Evolutionary conservation across 2,113 vertebrate species (phyloP).

Genomic region (Takifugu flavidus): DNA sequence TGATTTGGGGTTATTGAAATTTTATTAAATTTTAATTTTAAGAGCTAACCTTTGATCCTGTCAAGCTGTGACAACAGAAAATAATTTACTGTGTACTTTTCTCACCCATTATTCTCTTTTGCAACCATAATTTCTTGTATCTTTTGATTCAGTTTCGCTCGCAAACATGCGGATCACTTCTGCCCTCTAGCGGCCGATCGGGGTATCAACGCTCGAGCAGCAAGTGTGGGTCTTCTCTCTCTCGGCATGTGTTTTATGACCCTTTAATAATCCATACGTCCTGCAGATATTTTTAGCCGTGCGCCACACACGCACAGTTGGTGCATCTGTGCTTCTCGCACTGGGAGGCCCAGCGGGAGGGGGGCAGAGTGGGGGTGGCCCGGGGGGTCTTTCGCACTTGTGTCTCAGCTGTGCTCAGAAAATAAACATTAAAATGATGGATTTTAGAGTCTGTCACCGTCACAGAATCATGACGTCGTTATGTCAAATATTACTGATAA

Average conservation of each 20-base stretch:
- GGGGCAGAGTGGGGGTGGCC: constrained; percentile 1
- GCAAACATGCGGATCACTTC: constrained; percentile 31
- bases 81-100: neutral
- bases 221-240: too few relatives aligned
- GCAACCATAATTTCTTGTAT: too few relatives aligned
- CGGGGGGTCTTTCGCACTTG: constrained; percentile 22
- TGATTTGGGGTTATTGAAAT: too few relatives aligned
- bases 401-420: constrained; percentile 14
- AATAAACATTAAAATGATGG: neutral
- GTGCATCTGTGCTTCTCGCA: constrained; percentile 2
- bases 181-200: constrained; percentile 52
- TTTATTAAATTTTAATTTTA: too few relatives aligned
- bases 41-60: too few relatives aligned
- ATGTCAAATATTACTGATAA: too few relatives aligned
- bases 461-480: too few relatives aligned
- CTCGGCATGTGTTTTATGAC: neutral
- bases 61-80: neutral
- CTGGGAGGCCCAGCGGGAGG: neutral
- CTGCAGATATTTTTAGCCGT: constrained; percentile 17
- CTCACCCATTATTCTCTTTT: neutral
- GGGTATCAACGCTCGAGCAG: neutral
- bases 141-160: neutral
- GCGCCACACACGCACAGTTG: neutral
- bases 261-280: constrained; percentile 6
- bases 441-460: neutral